A percentile compares a stretch with the other conserved stretches of the same genome.
Conservation (phyloP, 2,888 invertebrate species). For the Drosophila dives region DNA sequence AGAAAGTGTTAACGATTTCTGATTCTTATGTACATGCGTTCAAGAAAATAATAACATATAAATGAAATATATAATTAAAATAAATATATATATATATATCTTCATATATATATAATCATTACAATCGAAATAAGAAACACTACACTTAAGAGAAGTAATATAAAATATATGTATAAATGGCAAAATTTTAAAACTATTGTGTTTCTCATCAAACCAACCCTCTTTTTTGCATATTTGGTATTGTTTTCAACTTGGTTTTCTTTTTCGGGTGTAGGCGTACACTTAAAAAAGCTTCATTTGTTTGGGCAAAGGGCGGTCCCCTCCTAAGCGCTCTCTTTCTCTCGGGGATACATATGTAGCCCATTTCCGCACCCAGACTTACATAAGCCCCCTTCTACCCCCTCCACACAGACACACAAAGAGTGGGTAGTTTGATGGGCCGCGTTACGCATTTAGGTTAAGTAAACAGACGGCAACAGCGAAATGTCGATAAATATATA, state of each 20-base stretch:
- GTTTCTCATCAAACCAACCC: slow-evolving; percentile 13
- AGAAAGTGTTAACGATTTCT: slow-evolving; percentile 25
- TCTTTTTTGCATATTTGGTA: background rate
- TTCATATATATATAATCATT: slow-evolving; percentile 38
- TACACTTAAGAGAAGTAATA: slow-evolving; percentile 63
- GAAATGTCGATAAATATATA: slow-evolving; percentile 69
- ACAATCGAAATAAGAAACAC: slow-evolving; percentile 68
- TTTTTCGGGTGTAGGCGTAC: slow-evolving; percentile 27
- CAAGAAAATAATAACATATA: slow-evolving; percentile 29
- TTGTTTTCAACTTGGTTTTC: slow-evolving; percentile 12
- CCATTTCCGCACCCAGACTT: slow-evolving; percentile 73
- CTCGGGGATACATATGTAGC: slow-evolving; percentile 45
- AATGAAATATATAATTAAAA: slow-evolving; percentile 32
- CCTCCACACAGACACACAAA: background rate
- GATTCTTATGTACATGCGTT: slow-evolving; percentile 62
- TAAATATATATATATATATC: slow-evolving; percentile 43
- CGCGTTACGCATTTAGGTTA: slow-evolving; percentile 66
- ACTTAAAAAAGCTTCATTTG: slow-evolving; percentile 67
- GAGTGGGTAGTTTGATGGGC: slow-evolving; percentile 1
- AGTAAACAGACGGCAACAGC: slow-evolving; percentile 60
- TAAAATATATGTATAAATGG: slow-evolving; percentile 76
- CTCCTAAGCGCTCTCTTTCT: slow-evolving; percentile 8
- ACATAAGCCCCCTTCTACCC: slow-evolving; percentile 53
- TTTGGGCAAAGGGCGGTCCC: slow-evolving; percentile 49
- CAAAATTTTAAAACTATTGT: slow-evolving; percentile 68